phyloP scores from a whole-genome alignment of 2,888 invertebrate genomes.

The Hydroisotoma schaefferi region DNA sequence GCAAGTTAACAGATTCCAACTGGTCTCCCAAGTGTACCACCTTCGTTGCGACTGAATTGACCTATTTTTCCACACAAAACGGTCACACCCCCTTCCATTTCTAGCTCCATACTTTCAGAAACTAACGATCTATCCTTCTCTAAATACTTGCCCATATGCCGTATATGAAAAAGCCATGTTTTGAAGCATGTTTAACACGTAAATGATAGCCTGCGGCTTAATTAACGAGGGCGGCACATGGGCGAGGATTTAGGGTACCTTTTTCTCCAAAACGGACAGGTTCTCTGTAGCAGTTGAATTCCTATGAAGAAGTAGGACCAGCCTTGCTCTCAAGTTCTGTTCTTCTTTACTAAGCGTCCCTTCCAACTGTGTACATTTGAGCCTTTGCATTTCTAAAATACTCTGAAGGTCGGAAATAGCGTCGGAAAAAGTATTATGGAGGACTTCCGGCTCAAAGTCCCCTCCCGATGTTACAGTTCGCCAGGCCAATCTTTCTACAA shows the following conservation, averaged over 20 bases:
- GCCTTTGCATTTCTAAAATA: constrained; percentile 47
- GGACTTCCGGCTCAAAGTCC: constrained; percentile 77
- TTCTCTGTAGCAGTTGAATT: constrained; percentile 45
- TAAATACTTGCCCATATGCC: background rate
- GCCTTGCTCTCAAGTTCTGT: constrained; percentile 40
- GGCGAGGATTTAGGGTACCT: constrained; percentile 39
- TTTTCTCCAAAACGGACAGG: constrained; percentile 44
- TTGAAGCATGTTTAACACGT: too few species aligned
- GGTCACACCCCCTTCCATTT: background rate
- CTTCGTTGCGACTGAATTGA: constrained; percentile 94
- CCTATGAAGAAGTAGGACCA: constrained; percentile 42
- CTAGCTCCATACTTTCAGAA: background rate
- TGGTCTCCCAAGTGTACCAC: constrained; percentile 98
- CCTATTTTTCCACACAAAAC: constrained; percentile 23
- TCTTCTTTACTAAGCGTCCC: constrained; percentile 44
- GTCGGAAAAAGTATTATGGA: constrained; percentile 88
- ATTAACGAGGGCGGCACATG: too few species aligned
- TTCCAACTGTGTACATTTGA: constrained; percentile 46
- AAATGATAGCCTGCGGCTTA: too few species aligned
- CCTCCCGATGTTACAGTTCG: constrained; percentile 75
- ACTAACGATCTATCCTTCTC: too few species aligned
- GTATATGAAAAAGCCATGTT: too few species aligned
- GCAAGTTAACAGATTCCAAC: constrained; percentile 91
- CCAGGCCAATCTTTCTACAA: constrained; percentile 95
- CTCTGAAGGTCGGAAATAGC: constrained; percentile 61